Evolutionary conservation across 2,888 invertebrate species (phyloP).

Genomic region (Caenorhabditis virilis): DNA sequence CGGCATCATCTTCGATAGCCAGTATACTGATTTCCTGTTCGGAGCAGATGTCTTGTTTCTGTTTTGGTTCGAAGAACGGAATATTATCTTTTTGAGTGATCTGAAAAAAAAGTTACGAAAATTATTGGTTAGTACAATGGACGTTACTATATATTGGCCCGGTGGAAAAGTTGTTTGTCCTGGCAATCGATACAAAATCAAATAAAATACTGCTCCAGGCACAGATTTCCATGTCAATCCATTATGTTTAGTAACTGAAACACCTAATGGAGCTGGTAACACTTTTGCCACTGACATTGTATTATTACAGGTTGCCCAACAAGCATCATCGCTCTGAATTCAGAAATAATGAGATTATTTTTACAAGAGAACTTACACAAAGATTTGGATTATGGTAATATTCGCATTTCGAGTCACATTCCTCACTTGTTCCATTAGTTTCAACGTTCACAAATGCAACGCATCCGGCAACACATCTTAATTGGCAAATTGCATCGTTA

Average conservation of each 20-base stretch:
- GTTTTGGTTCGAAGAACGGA: conserved; percentile 7
- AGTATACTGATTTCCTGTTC: conserved; percentile 18
- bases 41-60: conserved; percentile 1
- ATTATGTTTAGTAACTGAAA: not conserved
- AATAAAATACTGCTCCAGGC: conserved; percentile 36
- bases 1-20: conserved; percentile 23
- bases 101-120: not conserved
- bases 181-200: conserved; percentile 13
- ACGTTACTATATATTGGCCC: conserved; percentile 13
- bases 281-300: conserved; percentile 12
- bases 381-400: conserved; percentile 19
- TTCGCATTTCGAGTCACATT: conserved; percentile 30
- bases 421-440: conserved; percentile 6
- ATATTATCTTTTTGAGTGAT: conserved; percentile 9
- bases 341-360: not conserved
- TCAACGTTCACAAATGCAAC: conserved; percentile 22
- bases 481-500: conserved; percentile 23
- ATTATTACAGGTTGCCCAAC: conserved; percentile 35
- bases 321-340: conserved; percentile 16
- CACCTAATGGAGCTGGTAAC: conserved; percentile 8
- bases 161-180: conserved; percentile 8
- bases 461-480: conserved; percentile 42
- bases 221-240: conserved; percentile 34
- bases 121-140: not conserved
- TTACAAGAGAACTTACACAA: conserved; percentile 34